These are phyloP conservation scores for Ricordea florida DNA, from an alignment of 92 coral and sea anemone genomes.

Conservation along the genomic window DNA sequence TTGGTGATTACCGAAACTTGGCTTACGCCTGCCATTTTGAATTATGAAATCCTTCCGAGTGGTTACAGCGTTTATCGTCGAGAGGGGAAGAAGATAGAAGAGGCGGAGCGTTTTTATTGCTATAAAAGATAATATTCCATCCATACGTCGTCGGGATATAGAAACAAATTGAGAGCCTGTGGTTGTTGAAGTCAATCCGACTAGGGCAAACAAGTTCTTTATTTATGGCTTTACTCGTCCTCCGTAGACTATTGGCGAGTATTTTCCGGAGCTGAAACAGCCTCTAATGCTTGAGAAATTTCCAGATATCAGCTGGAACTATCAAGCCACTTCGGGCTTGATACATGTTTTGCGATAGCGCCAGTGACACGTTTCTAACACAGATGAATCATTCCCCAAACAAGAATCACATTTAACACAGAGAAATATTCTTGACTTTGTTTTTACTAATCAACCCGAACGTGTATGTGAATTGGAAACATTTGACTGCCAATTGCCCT, in stretches of 20 bases:
- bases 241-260: conserved; percentile 47
- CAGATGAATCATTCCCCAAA: too few relatives aligned
- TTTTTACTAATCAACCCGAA: conserved; percentile 56
- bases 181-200: conserved; percentile 32
- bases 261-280: conserved; percentile 25
- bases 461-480: conserved; percentile 28
- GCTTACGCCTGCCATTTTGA: conserved; percentile 13
- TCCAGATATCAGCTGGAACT: too few relatives aligned
- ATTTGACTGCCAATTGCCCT: conserved; percentile 33
- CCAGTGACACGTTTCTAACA: too few relatives aligned
- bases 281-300: conserved; percentile 28
- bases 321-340: too few relatives aligned
- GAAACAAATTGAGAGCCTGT: conserved; percentile 49
- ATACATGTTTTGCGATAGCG: too few relatives aligned
- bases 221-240: conserved; percentile 43
- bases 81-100: conserved; percentile 24
- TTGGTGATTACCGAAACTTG: conserved; percentile 31
- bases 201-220: conserved; percentile 35
- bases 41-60: conserved; percentile 33
- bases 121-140: conserved; percentile 7
- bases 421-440: too few relatives aligned
- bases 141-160: conserved; percentile 30
- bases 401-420: too few relatives aligned
- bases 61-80: conserved; percentile 41
- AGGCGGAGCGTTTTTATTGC: conserved; percentile 59